Evolutionary conservation across 2,113 vertebrate species (phyloP), one percentile per base, ranked within the genome.

Genomic region (Catagonus wagneri): DNA sequence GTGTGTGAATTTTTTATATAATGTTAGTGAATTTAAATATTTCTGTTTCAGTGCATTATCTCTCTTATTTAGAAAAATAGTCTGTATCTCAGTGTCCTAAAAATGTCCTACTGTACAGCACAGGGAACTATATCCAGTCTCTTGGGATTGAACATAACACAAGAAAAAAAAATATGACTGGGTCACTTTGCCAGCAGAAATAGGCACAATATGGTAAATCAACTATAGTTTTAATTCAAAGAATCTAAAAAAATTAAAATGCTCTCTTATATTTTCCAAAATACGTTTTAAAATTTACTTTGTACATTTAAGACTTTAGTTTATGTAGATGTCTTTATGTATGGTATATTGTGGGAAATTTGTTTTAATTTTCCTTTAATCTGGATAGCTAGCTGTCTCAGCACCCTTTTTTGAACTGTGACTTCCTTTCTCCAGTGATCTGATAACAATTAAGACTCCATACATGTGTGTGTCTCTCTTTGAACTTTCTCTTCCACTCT

Each of bases 21-120:
- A 87, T 87, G 86, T 90, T n/a, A 86, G 7, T 86, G 14, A 86
- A 86, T 76, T 69, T 7, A 69, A 81, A 11, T 95, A 86, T 86
- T 86, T 93, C 11, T 14, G 10, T 69, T 68, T 69, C 20, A 4
- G 3, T 39, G 36, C 12, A 69, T 75, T 87, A 27, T 65, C 2
- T 25, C 79, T 34, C 12, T 84, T 63, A 65, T 83, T 90, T 76
- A 65, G 27, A 17, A 90, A 83, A 96, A 71, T 56, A 29, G 65
- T 87, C 6, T 60, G 4, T 90, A 83, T 76, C 17, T 2, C 22
- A 69, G 32, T 86, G 23, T 87, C 54, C 39, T 63, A 71, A 90
- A 83, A 34, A 44, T 44, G 44, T 44, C 44, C 44, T 44, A 44
- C 8, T 44, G 5, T 44, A 8, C 8, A n/a, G n/a, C n/a, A n/a